phyloP scores from a whole-genome alignment of 1,140 invertebrate species.

The Drosophila fuyamai region DNA sequence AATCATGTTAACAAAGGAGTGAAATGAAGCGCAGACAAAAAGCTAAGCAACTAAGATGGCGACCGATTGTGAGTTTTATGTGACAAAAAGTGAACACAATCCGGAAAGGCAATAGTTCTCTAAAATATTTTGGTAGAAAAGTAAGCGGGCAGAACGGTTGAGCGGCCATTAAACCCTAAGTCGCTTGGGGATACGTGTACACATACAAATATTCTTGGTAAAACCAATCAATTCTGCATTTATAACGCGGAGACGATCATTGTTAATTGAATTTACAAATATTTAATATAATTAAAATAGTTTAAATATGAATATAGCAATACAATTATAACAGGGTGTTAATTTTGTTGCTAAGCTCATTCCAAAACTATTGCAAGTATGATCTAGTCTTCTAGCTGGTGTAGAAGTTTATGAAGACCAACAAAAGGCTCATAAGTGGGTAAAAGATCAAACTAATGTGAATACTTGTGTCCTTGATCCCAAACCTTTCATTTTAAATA shows the following conservation, averaged over 20 bases:
- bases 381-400: no score
- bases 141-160: conserved; percentile 30
- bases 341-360: no score
- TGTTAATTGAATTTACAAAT: no score
- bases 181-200: not conserved
- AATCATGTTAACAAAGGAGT: conserved; percentile 69
- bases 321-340: no score
- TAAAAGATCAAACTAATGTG: conserved; percentile 35
- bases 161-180: not conserved
- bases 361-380: no score
- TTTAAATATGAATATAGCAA: no score
- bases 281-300: no score
- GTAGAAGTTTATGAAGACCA: no score
- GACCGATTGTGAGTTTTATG: conserved; percentile 44
- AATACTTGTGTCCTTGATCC: conserved; percentile 43
- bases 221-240: no score
- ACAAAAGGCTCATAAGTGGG: no score
- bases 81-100: conserved; percentile 32
- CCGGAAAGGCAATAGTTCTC: conserved; percentile 40
- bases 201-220: no score
- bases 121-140: conserved; percentile 58
- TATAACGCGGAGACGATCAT: no score
- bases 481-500: conserved; percentile 53
- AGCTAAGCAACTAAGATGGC: conserved; percentile 48
- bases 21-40: conserved; percentile 62